Base-by-base conservation (phyloP, 2,888 invertebrate genomes). In the Neoascia interrupta region DNA sequence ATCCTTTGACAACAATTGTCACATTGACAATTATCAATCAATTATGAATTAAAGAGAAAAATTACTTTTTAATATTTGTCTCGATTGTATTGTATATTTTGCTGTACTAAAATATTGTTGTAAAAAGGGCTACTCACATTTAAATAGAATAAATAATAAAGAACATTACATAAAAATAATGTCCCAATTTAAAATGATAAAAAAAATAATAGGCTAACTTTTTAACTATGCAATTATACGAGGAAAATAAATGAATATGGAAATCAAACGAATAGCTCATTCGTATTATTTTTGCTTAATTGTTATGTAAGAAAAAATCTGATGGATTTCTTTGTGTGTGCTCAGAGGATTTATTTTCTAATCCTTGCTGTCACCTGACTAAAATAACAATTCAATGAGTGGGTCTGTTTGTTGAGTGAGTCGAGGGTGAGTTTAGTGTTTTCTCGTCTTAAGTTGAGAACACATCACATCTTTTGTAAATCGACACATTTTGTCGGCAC, bases 171-270 rank as follows among this genome's bases (percentile, higher is more conserved):
- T 49, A 34, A 26, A 16, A 10, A 41, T 36, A n/a, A 11, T 36
- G 1, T 36, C n/a, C 11, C n/a, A n/a, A n/a, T 11, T 5, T 36
- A 13, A 37, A 13, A 13, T 13, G 13, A 15, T 5, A 56, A 56
- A 37, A 11, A 56, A 68, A 58, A 56, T 56, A 34, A 64, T 64
- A 64, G 53, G 53, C 45, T 54, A 54, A 21, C 43, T 54, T 54
- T 66, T 66, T 47, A 56, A 66, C 56, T 66, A 28, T 64, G 51
- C 53, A 64, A 64, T 64, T 64, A 53, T 64, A 53, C 18, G 53
- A 56, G 15, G 28, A 66, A 66, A 66, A 66, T 66, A 66, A 66
- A 56, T 36, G 39, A 56, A 66, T 19, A 0, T 37, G 10, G 26
- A 63, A 31, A 26, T 26, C 26, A 26, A 31, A 8, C 31, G 8